Evolutionary conservation across 2,797 vertebrate species (phyloP), one percentile per base, ranked within the genome.

Genomic region (Mormyrus hasselquistii): DNA sequence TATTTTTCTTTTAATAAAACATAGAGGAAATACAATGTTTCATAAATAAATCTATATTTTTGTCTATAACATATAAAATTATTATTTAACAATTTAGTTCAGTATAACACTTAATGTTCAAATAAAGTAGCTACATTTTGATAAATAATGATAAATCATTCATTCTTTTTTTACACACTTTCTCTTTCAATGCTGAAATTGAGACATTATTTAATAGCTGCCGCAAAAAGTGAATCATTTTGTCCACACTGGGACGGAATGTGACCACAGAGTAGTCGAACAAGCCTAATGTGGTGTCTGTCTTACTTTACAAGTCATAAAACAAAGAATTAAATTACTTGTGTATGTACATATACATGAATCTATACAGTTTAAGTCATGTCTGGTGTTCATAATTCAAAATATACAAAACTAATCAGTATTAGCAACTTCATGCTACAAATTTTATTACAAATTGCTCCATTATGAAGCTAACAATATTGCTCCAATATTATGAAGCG

Each of bases 1-100:
- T 86, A 34, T 19, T 86, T 86, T 85, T 85, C 83, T 85, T 85
- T 85, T 85, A 85, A 47, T 82, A 53, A 53, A 86, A 38, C 50
- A 22, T 4, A 88, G 34, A 49, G 44, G n/a, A 76, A 50, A 47
- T 59, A 16, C 29, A 95, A 83, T 83, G 95, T 97, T 97, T 96
- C 97, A 99, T 99, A 99, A 99, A 99, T 99, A 99, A 98, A 97
- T 97, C 97, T 93, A 97, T 97, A 96, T 95, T 92, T 91, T 96
- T 97, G 97, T 98, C 97, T 97, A 96, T 95, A 96, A 97, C 97
- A 99, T 99, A 99, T 98, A 99, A 99, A 99, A 99, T 99, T 98
- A 99, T 97, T 98, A 95, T 92, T 97, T 98, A 99, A 99, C 98
- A 98, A 97, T 97, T 98, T 98, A 99, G 98, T 99, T 98, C 98